Evolutionary conservation across 2,113 vertebrate genomes (phyloP).

Genomic region (Ceuthmochares aereus): DNA sequence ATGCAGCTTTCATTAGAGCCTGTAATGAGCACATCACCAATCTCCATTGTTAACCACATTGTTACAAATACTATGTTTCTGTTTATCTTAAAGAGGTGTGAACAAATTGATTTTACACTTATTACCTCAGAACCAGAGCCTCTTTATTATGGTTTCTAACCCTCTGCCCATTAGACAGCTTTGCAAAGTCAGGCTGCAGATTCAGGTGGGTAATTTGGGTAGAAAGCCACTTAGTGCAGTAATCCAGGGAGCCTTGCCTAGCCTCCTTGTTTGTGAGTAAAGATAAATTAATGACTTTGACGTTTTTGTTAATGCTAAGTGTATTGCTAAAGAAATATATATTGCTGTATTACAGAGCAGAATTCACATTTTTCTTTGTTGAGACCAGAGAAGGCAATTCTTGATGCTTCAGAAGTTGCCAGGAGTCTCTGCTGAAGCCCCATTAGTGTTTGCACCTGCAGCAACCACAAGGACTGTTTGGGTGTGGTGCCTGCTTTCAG

Average conservation of each 20-base stretch:
- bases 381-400: neutral
- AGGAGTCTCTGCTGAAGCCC: neutral
- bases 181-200: neutral
- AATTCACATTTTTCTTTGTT: neutral
- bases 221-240: neutral
- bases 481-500: neutral
- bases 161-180: neutral
- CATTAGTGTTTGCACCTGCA: neutral
- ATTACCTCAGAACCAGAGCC: neutral
- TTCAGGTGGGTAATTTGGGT: fast-evolving
- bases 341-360: fast-evolving
- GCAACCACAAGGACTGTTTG: neutral
- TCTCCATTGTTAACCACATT: neutral
- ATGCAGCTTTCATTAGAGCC: neutral
- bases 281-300: neutral
- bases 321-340: neutral
- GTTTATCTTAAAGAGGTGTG: neutral
- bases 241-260: neutral
- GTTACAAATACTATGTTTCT: neutral
- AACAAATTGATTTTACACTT: neutral
- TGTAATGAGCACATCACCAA: too few species aligned
- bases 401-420: neutral
- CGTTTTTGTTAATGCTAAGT: fast-evolving
- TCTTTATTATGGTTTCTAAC: neutral
- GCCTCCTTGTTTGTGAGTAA: neutral